Percentiles rank a stretch among this genome's conserved stretches.
Evolutionary conservation across 2,888 invertebrate genomes (phyloP).

Genomic region (Unio delphinus): DNA sequence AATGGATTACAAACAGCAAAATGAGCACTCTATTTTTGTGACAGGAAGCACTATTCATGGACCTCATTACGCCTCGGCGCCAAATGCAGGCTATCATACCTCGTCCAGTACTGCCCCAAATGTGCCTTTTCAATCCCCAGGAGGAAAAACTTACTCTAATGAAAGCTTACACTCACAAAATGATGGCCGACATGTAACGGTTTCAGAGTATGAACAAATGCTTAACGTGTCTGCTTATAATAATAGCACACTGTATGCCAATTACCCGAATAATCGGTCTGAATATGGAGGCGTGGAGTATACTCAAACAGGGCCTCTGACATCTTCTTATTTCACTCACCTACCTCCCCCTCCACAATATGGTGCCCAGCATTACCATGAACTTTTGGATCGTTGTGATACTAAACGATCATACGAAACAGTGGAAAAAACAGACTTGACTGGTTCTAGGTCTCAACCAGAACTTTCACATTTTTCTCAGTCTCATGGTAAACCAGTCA

Average conservation of each 20-base stretch:
- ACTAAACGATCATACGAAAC: constrained; percentile 51
- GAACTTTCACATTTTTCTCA: constrained; percentile 80
- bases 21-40: constrained; percentile 34
- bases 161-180: too few relatives aligned
- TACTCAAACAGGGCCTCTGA: constrained; percentile 19
- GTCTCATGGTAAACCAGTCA: constrained; percentile 27
- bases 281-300: constrained; percentile 6
- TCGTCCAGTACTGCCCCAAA: too few relatives aligned
- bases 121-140: too few relatives aligned
- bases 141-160: too few relatives aligned
- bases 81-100: too few relatives aligned
- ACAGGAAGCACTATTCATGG: constrained; percentile 27
- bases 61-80: constrained; percentile 23
- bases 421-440: constrained; percentile 46
- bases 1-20: constrained; percentile 27
- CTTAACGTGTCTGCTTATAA: constrained; percentile 28
- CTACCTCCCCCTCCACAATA: constrained; percentile 67
- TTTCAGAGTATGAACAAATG: too few relatives aligned
- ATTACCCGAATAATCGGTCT: constrained; percentile 21
- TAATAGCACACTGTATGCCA: constrained; percentile 34
- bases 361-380: constrained; percentile 45
- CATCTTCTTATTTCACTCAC: constrained; percentile 45
- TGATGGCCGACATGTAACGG: too few relatives aligned
- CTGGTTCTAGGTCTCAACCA: constrained; percentile 83
- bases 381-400: constrained; percentile 33